These are phyloP conservation scores for Lepidurus arcticus DNA, from an alignment of 1,140 invertebrate species.

Conservation along the genomic window DNA sequence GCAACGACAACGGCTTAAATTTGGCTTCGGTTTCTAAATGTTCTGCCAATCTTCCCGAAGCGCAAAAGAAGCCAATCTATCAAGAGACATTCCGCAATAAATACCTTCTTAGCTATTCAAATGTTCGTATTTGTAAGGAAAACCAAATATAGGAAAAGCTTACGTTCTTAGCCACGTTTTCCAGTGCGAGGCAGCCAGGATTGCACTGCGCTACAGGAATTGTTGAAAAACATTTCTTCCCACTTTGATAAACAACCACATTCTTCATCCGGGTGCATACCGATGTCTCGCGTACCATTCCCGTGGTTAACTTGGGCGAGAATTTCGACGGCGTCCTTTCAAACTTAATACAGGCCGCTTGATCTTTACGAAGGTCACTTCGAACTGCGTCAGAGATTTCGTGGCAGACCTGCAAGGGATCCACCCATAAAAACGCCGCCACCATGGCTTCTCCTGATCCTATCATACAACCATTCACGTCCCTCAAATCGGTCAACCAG, in stretches of 20 bases:
- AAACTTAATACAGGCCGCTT: conserved; percentile 14
- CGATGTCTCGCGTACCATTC: conserved; percentile 11
- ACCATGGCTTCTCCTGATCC: conserved; percentile 27
- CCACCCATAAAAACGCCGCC: conserved; percentile 20
- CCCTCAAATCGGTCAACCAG: conserved; percentile 26
- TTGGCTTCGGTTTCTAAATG: conserved; percentile 27
- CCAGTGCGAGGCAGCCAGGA: not conserved
- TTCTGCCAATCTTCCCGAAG: conserved; percentile 27
- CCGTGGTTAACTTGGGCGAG: not conserved
- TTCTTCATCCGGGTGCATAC: conserved; percentile 24
- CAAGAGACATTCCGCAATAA: not conserved
- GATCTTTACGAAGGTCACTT: conserved; percentile 25
- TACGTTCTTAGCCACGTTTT: conserved; percentile 25
- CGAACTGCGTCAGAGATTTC: conserved; percentile 30
- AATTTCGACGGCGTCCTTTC: conserved; percentile 5
- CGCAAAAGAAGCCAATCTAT: conserved; percentile 33
- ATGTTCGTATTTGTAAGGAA: conserved; percentile 1
- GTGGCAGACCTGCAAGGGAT: not conserved
- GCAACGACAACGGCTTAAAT: conserved; percentile 10
- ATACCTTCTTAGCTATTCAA: not conserved
- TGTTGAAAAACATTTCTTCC: conserved; percentile 31
- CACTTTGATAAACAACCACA: conserved; percentile 12
- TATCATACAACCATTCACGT: conserved; percentile 23
- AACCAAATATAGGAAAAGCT: not conserved
- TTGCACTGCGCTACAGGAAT: conserved; percentile 25